Conservation (phyloP, 2,797 vertebrate species). For the Esox lucius region DNA sequence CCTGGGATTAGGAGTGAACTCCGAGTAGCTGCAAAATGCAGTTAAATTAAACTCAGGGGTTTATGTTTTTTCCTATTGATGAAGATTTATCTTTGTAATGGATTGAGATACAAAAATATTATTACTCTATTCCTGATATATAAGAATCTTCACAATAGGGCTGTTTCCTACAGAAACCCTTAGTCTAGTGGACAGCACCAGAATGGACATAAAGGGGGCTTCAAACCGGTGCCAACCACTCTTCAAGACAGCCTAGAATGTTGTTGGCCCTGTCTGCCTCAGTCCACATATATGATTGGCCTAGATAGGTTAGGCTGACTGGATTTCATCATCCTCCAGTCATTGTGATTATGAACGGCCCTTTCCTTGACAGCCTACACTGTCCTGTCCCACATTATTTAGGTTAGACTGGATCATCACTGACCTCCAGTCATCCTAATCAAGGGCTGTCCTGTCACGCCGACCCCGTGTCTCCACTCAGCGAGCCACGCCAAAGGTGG, state of each 20-base stretch:
- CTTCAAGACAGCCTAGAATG: constrained; percentile 42
- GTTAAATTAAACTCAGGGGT: no score
- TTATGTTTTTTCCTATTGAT: no score
- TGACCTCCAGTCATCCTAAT: constrained; percentile 59
- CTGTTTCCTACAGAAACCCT: no score
- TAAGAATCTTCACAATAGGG: no score
- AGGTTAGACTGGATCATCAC: constrained; percentile 44
- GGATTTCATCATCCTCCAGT: constrained; percentile 56
- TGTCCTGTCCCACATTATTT: constrained; percentile 49
- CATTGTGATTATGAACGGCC: constrained; percentile 43
- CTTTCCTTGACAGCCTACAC: constrained; percentile 23
- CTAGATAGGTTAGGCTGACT: constrained; percentile 39
- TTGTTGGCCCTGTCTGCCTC: constrained; percentile 26
- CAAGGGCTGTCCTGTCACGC: constrained; percentile 54
- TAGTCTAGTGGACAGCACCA: no score
- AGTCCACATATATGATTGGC: constrained; percentile 49
- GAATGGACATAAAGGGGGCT: no score
- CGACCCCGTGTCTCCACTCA: constrained; percentile 64
- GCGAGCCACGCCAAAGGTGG: constrained; percentile 63
- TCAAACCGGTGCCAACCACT: neutral
- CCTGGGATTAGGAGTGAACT: no score
- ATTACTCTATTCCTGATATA: no score
- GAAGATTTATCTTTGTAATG: no score
- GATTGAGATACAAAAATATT: no score
- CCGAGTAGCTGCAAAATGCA: no score